phyloP scores from a whole-genome alignment of 2,888 invertebrate species.

The Ceramica pisi region DNA sequence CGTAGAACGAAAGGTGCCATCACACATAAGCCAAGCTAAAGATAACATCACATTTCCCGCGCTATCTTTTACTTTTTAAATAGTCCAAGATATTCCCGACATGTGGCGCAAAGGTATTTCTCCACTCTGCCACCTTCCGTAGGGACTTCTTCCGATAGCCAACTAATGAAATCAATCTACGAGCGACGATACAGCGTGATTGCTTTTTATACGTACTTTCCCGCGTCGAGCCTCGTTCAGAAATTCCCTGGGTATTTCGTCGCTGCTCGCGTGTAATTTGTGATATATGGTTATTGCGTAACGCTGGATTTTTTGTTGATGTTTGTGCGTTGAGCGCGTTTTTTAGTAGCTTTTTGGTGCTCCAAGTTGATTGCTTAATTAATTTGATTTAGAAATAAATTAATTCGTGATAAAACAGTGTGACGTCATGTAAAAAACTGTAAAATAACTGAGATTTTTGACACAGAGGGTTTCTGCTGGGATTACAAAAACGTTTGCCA shows the following conservation, averaged over 20 bases:
- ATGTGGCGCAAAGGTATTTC: conserved; percentile 39
- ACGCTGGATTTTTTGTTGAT: conserved; percentile 39
- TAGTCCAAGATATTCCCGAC: conserved; percentile 23
- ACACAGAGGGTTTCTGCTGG: background rate
- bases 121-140: conserved; percentile 34
- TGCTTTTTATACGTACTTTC: conserved; percentile 66
- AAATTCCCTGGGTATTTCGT: conserved; percentile 59
- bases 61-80: conserved; percentile 27
- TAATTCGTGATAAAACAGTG: background rate
- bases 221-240: conserved; percentile 48
- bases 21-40: background rate
- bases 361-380: conserved; percentile 23
- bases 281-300: conserved; percentile 61
- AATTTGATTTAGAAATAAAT: conserved; percentile 30
- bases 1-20: background rate
- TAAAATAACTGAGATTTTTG: background rate
- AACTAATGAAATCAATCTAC: conserved; percentile 73
- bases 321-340: conserved; percentile 13
- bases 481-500: conserved; percentile 12
- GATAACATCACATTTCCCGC: conserved; percentile 13
- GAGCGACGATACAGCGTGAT: conserved; percentile 67
- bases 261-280: conserved; percentile 59
- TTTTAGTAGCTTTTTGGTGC: conserved; percentile 28
- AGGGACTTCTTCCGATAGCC: conserved; percentile 59
- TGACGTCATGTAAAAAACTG: background rate